Conservation (phyloP, 2,113 vertebrate species). For the Porphyrio hochstetteri region DNA sequence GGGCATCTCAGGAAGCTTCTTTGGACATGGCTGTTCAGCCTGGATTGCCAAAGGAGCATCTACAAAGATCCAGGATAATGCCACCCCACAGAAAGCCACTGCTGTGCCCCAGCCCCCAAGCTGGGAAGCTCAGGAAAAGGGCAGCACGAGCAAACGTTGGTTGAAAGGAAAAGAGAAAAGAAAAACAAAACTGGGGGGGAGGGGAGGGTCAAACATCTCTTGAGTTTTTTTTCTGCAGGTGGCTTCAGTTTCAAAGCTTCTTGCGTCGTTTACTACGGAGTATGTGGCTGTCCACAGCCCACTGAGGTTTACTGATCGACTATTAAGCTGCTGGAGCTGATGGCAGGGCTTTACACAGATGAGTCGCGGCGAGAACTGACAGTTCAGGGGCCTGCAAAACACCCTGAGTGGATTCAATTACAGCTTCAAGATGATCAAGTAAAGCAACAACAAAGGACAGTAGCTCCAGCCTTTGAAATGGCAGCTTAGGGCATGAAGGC, state of each 20-base stretch:
- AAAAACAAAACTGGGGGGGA: neutral
- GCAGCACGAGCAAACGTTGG: neutral
- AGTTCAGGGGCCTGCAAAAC: neutral
- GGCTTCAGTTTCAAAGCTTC: constrained; percentile 7
- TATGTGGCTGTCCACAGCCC: constrained; percentile 12
- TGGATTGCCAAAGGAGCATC: neutral
- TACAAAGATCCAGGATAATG: neutral
- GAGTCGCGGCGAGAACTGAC: neutral
- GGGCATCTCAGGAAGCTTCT: neutral
- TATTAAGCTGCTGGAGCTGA: neutral
- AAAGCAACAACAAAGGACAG: neutral
- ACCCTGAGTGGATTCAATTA: neutral
- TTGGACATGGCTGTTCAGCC: neutral
- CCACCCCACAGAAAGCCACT: neutral
- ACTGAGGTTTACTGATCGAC: neutral
- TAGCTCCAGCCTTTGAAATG: neutral
- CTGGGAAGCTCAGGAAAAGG: neutral
- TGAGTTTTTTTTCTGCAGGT: neutral
- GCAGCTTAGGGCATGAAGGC: neutral
- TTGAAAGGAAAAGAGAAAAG: neutral
- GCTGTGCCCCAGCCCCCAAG: neutral
- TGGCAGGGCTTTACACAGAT: neutral
- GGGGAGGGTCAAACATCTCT: neutral
- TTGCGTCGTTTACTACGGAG: neutral
- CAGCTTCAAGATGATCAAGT: neutral